These are phyloP conservation scores for Macaria liturata DNA, from an alignment of 2,888 invertebrate species.

Conservation along the genomic window DNA sequence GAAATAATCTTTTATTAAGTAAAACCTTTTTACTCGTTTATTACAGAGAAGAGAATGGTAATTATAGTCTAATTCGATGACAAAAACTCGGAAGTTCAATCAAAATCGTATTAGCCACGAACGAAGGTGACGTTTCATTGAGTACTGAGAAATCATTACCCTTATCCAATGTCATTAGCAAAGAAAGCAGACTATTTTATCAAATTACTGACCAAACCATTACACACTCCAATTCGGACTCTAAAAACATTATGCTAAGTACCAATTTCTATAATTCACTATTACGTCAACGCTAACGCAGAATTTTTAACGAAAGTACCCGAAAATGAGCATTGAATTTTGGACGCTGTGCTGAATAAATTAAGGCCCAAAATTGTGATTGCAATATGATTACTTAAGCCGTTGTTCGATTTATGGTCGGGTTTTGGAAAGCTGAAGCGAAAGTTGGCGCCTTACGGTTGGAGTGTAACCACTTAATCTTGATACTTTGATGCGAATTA, in stretches of 20 bases:
- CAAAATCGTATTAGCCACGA: constrained; percentile 58
- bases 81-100: constrained; percentile 44
- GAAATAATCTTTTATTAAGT: no score
- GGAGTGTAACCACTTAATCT: constrained; percentile 59
- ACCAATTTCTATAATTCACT: constrained; percentile 39
- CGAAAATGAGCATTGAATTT: constrained; percentile 23
- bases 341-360: constrained; percentile 18
- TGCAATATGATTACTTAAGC: constrained; percentile 39
- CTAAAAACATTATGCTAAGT: constrained; percentile 27
- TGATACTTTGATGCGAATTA: constrained; percentile 52
- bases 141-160: constrained; percentile 46
- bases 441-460: constrained; percentile 66
- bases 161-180: constrained; percentile 57
- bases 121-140: constrained; percentile 42
- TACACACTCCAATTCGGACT: constrained; percentile 25
- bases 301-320: constrained; percentile 8
- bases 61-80: constrained; percentile 4
- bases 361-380: constrained; percentile 33
- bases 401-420: constrained; percentile 47
- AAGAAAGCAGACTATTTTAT: constrained; percentile 54
- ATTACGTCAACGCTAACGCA: constrained; percentile 14
- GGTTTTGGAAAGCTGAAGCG: constrained; percentile 80
- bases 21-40: no score
- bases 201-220: constrained; percentile 39
- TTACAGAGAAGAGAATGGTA: no score